A percentile compares a stretch with the other conserved stretches of the same genome.
These are phyloP conservation scores for Ictidomys tridecemlineatus DNA, from an alignment of 2,113 vertebrate genomes.

Conservation along the genomic window DNA sequence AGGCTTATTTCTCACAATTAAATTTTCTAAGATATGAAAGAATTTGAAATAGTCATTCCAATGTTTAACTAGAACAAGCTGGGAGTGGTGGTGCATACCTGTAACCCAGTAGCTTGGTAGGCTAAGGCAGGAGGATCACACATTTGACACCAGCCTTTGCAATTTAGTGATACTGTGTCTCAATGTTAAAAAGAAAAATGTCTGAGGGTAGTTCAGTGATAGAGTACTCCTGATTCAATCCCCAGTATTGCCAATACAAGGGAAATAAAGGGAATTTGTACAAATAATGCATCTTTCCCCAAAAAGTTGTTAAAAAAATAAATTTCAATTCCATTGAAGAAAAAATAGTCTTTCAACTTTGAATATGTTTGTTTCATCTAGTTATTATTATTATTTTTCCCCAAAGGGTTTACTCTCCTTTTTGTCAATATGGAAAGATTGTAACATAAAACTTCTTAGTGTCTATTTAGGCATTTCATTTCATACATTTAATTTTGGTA, in stretches of 20 bases:
- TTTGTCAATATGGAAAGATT: neutral
- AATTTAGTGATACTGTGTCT: no score
- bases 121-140: no score
- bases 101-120: no score
- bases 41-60: conserved; percentile 41
- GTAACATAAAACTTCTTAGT: conserved; percentile 15
- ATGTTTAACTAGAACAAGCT: neutral
- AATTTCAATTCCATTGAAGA: neutral
- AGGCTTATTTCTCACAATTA: conserved; percentile 9
- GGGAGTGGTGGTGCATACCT: no score
- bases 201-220: neutral
- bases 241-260: no score
- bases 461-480: conserved; percentile 46
- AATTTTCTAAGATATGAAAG: neutral
- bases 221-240: no score
- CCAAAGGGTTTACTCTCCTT: neutral
- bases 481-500: conserved; percentile 50
- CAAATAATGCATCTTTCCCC: neutral
- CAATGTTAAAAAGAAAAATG: no score
- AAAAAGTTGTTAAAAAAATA: conserved; percentile 51
- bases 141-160: no score
- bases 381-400: neutral
- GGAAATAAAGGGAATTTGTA: neutral
- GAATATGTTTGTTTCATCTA: neutral
- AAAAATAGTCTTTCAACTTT: neutral